Evolutionary conservation across 2,113 vertebrate species (phyloP).

Genomic region (Engraulis encrasicolus): DNA sequence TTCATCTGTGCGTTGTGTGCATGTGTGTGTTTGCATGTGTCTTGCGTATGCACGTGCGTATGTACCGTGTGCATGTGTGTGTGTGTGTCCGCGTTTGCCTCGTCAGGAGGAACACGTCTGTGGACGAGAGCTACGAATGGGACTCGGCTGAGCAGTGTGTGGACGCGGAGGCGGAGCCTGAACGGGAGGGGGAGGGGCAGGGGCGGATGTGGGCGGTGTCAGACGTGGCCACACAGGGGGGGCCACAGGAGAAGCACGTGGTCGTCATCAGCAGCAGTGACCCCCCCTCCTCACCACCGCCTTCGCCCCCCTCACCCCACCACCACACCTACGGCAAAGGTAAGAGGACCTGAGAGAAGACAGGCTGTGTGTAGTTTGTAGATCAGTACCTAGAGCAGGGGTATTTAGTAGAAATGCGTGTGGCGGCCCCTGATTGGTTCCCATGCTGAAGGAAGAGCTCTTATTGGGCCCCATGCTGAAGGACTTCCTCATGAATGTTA

Average conservation of each 20-base stretch:
- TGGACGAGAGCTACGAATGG: constrained; percentile 84
- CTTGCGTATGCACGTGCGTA: no score
- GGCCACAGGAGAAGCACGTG: no score
- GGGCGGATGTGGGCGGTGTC: no score
- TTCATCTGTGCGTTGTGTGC: background rate
- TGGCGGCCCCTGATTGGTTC: no score
- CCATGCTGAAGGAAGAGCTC: no score
- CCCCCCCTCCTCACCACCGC: constrained; percentile 47
- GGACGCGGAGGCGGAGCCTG: constrained; percentile 73
- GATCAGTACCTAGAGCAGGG: no score
- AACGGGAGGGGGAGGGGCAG: constrained; percentile 64
- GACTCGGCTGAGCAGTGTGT: constrained; percentile 70
- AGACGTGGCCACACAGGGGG: no score
- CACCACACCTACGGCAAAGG: constrained; percentile 69
- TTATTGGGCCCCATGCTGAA: constrained; percentile 71
- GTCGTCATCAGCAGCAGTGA: constrained; percentile 53
- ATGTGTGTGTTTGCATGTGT: constrained; percentile 24
- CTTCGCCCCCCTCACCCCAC: constrained; percentile 64
- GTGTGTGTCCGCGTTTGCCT: constrained; percentile 44
- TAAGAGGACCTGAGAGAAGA: constrained; percentile 44
- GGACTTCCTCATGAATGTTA: constrained; percentile 78
- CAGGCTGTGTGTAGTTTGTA: background rate
- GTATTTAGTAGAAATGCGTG: no score
- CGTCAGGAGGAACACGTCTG: constrained; percentile 78
- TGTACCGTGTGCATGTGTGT: constrained; percentile 58